These are phyloP conservation scores for Reinhardtius hippoglossoides DNA, from an alignment of 2,113 vertebrate genomes.

Conservation along the genomic window DNA sequence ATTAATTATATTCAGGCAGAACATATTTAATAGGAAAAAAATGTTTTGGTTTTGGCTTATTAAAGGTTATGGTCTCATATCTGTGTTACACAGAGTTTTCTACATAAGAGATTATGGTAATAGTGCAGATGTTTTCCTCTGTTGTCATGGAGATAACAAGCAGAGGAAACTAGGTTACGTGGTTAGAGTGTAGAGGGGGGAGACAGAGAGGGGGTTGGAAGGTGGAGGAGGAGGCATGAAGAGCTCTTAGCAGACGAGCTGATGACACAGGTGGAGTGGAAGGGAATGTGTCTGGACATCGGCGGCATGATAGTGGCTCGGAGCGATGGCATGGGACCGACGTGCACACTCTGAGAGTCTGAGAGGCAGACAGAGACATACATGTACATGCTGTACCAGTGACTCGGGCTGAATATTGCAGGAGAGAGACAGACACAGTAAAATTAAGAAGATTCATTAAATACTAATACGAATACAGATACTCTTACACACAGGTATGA, in stretches of 20 bases:
- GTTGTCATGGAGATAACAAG: slow-evolving; percentile 55
- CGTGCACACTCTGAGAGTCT: slow-evolving; percentile 30
- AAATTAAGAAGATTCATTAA: neutral
- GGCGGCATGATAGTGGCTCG: slow-evolving; percentile 60
- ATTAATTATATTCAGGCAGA: neutral
- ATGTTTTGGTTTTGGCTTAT: too few species aligned
- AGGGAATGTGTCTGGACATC: slow-evolving; percentile 79
- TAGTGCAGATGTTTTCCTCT: slow-evolving; percentile 23
- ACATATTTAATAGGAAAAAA: neutral
- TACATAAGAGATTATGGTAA: neutral
- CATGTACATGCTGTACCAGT: neutral
- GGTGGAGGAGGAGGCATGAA: slow-evolving; percentile 33
- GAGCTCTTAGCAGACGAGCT: slow-evolving; percentile 57
- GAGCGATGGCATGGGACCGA: slow-evolving; percentile 52
- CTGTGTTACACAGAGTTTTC: neutral
- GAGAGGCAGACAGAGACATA: neutral
- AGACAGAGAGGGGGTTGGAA: slow-evolving; percentile 53
- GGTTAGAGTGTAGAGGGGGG: slow-evolving; percentile 37
- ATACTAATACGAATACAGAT: neutral
- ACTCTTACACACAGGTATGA: neutral
- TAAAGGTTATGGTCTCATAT: neutral
- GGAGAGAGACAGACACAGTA: neutral
- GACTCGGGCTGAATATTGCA: neutral
- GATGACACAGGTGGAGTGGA: slow-evolving; percentile 78
- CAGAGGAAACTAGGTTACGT: slow-evolving; percentile 73